Conservation (phyloP, 1,140 invertebrate species). For the Magallana ariakensis region DNA sequence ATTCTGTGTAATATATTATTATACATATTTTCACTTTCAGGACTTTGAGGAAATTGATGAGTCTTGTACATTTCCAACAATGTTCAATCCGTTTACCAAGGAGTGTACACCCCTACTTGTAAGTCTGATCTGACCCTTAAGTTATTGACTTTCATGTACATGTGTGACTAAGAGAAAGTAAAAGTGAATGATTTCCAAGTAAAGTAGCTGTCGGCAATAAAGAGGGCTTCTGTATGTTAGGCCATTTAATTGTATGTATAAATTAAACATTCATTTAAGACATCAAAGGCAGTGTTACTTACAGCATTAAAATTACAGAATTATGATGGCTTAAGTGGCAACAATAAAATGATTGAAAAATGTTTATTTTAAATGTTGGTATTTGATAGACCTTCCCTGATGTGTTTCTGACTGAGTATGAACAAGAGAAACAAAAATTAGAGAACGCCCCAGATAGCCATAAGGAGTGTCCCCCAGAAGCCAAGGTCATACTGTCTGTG, state of each 20-base stretch:
- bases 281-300: too few relatives aligned
- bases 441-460: conserved; percentile 49
- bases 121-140: neutral
- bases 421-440: conserved; percentile 68
- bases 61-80: conserved; percentile 50
- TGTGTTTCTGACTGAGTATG: conserved; percentile 76
- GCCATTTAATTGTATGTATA: too few relatives aligned
- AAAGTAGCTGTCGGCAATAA: too few relatives aligned
- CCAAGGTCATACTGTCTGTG: conserved; percentile 69
- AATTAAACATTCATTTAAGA: too few relatives aligned
- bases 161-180: too few relatives aligned
- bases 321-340: too few relatives aligned
- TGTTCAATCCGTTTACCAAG: conserved; percentile 45
- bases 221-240: too few relatives aligned
- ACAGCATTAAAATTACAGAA: too few relatives aligned
- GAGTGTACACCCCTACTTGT: conserved; percentile 45
- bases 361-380: too few relatives aligned
- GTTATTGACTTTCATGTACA: too few relatives aligned
- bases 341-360: too few relatives aligned
- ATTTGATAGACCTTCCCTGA: conserved; percentile 77
- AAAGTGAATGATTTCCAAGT: too few relatives aligned
- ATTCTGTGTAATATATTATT: neutral
- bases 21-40: neutral
- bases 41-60: conserved; percentile 48
- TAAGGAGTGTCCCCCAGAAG: conserved; percentile 65